Percentiles rank a stretch among this genome's conserved stretches.
Evolutionary conservation across 1,140 invertebrate species (phyloP).

Genomic region (Bombus pascuorum): DNA sequence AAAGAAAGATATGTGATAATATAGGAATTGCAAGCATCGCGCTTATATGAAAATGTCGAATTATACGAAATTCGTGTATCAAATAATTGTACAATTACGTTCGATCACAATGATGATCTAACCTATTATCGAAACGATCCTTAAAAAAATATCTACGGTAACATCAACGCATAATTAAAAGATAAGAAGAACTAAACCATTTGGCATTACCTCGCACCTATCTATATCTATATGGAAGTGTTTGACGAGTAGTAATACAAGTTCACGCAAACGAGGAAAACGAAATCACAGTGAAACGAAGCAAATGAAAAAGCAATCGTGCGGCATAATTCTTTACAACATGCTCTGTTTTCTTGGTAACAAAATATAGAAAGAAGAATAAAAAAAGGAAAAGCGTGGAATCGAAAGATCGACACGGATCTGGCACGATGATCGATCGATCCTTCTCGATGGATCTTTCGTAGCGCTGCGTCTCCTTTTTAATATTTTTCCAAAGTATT

Average conservation of each 20-base stretch:
- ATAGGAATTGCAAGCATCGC: neutral
- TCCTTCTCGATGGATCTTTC: neutral
- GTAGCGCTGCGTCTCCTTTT: neutral
- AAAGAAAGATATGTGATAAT: neutral
- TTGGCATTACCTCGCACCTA: constrained; percentile 6
- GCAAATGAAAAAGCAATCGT: constrained; percentile 24
- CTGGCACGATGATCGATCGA: neutral
- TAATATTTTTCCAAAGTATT: neutral
- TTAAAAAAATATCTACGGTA: constrained; percentile 2
- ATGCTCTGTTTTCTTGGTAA: constrained; percentile 1
- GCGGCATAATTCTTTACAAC: constrained; percentile 19
- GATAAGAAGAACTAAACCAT: neutral
- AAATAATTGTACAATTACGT: constrained; percentile 23
- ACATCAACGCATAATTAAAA: neutral
- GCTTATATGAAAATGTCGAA: neutral
- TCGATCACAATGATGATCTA: constrained; percentile 6
- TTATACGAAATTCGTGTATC: constrained; percentile 1
- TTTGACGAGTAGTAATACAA: neutral
- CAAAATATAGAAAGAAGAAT: neutral
- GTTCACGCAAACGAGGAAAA: neutral
- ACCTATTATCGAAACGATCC: constrained; percentile 15
- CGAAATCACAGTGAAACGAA: constrained; percentile 11
- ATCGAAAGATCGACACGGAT: neutral
- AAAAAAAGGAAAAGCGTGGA: neutral
- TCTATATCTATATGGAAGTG: constrained; percentile 5